Conservation (phyloP, 2,113 vertebrate species). For the Tenebrosternarchus preto region DNA sequence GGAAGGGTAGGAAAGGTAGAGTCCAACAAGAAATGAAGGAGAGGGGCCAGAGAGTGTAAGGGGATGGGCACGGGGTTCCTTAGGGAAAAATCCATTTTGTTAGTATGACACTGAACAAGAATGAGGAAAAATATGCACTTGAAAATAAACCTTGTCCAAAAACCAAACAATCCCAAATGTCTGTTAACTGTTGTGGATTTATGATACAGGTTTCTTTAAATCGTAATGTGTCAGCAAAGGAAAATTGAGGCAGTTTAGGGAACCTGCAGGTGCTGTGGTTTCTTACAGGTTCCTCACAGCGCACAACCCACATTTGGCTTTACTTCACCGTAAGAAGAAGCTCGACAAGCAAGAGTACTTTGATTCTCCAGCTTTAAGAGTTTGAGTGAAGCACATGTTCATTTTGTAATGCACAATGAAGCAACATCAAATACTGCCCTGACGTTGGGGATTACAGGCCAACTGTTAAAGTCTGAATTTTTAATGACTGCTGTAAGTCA, state of each 20-base stretch:
- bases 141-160: not conserved
- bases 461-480: conserved; percentile 59
- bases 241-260: not conserved
- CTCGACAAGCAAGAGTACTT: conserved; percentile 8
- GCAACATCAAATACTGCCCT: conserved; percentile 52
- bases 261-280: not conserved
- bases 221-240: not conserved
- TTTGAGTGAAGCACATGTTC: conserved; percentile 14
- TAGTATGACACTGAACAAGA: not conserved
- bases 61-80: too few relatives aligned
- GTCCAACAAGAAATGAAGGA: not conserved
- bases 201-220: not conserved
- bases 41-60: not conserved
- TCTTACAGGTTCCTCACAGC: not conserved
- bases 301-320: not conserved
- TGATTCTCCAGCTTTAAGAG: conserved; percentile 15
- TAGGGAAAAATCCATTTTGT: not conserved
- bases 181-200: not conserved
- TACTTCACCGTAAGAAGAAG: not conserved
- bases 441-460: conserved; percentile 59
- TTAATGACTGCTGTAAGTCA: conserved; percentile 59
- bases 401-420: conserved; percentile 27
- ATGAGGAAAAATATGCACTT: not conserved
- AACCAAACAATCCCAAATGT: not conserved
- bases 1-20: not conserved